Percentiles rank a stretch among this genome's conserved stretches.
Conservation (phyloP, 2,797 vertebrate genomes). For the Sternotherus odoratus region DNA sequence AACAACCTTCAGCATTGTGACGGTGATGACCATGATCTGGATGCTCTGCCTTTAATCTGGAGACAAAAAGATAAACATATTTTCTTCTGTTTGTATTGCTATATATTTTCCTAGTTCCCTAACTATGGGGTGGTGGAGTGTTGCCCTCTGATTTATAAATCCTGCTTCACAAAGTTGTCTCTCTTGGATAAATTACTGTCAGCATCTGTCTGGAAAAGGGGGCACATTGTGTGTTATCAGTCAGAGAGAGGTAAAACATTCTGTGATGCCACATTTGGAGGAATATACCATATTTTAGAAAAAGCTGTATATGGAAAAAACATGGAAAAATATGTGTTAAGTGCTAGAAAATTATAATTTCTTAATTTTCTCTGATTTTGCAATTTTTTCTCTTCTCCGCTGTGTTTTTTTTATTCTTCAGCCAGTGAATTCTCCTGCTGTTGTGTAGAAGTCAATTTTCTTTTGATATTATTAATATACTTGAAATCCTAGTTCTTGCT, state of each 20-base stretch:
- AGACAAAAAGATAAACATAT: neutral
- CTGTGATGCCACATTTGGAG: neutral
- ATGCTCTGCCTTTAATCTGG: neutral
- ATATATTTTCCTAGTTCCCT: neutral
- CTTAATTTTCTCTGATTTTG: neutral
- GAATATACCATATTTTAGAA: neutral
- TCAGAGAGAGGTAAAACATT: neutral
- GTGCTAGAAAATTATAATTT: neutral
- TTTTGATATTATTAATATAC: neutral
- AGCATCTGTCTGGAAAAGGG: neutral
- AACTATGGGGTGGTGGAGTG: neutral
- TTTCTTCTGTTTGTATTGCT: constrained; percentile 4
- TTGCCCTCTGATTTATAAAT: neutral
- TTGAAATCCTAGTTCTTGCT: neutral
- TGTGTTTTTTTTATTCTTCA: neutral
- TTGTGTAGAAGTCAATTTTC: neutral
- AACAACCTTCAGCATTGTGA: constrained; percentile 50
- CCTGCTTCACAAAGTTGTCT: neutral
- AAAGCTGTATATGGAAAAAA: neutral
- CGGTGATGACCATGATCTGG: neutral
- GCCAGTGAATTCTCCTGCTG: neutral
- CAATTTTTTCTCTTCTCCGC: neutral
- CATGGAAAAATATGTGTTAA: neutral
- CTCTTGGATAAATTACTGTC: neutral
- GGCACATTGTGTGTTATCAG: neutral